Evolutionary conservation across 2,797 vertebrate genomes (phyloP), one percentile per base, ranked within the genome.

Genomic region (Cichlasoma orientale): DNA sequence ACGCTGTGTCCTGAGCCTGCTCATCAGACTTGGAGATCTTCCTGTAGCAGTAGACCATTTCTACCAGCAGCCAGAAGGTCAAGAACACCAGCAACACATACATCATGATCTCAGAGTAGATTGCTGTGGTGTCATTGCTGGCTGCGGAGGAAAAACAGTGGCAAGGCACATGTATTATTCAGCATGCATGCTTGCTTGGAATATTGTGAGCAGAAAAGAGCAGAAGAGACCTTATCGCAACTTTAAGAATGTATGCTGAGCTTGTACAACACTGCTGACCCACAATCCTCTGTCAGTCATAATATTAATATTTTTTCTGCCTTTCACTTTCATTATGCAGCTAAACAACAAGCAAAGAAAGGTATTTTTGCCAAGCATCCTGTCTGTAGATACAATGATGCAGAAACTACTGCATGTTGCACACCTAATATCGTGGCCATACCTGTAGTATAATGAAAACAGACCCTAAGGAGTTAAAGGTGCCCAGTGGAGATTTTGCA

Each of bases 51-150:
- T 99, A 99, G 75, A 98, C 91, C 97, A 99, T 98, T 92, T 99
- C 98, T 18, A 99, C 93, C 89, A 99, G 93, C 16, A 99, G 95
- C 98, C 98, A 99, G 78, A 97, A 89, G 38, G 97, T 99, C 88
- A 99, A 96, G 92, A 97, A 98, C 79, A 98, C 97, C 91, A 99
- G 96, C 77, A 99, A 95, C 80, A 98, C 96, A 52, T 99, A 99
- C 98, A 99, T 99, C 97, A 98, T 98, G 84, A 99, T 97, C 93
- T 98, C 96, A 0, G 98, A 99, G 94, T 99, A 97, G 83, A 98
- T 90, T 0, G 98, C 97, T 1, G 97, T 94, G 77, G 93, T 74
- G 88, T 98, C 96, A 38, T 82, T 79, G 80, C 89, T 95, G 58
- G 95, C 98, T 99, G 95, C 69, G 71, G 82, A 83, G 85, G 80